Evolutionary conservation across 1,140 invertebrate genomes (phyloP), one percentile per base, ranked within the genome.

Genomic region (Cyphomyrmex costatus): DNA sequence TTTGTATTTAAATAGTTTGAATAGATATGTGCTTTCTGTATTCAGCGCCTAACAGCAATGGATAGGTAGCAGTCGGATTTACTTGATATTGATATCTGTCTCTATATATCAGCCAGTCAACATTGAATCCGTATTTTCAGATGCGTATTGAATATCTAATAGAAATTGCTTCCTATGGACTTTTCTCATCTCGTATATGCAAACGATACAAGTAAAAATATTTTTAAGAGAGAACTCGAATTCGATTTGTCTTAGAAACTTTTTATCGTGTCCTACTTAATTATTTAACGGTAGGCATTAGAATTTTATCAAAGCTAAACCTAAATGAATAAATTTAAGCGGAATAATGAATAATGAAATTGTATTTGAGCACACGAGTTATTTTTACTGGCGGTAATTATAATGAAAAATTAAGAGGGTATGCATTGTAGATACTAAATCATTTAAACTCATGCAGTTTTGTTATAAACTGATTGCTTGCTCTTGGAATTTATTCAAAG

Each of bases 101-200:
- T 65, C n/a, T 65, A 19, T n/a, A 78, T 53, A 78, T 78, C 60
- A 42, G 42, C n/a, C 46, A 78, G 65, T 65, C 60, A 27, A 78
- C 76, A 65, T 78, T 63, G 24, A 65, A 78, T 78, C n/a, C n/a
- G n/a, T 53, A 78, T 60, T 78, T 78, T 65, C 19, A 61, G 42
- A 78, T 51, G 76, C 42, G 42, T 63, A 51, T 65, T 65, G 76
- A 78, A 78, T 65, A 78, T 78, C 21, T 36, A 19, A 49, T 78
- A 14, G 76, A 78, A 78, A 46, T 77, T 33, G 36, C 36, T 77
- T 77, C 3, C 58, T 30, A n/a, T 19, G 60, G 12, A 46, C 4
- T 33, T 49, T 61, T 4, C 58, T 77, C 42, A 46, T 78, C 19
- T 46, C n/a, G 5, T 6, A 12, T 42, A 61, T 46, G 46, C 33